Evolutionary conservation across 2,888 invertebrate genomes (phyloP).

Genomic region (Ichneumoninae sp.): DNA sequence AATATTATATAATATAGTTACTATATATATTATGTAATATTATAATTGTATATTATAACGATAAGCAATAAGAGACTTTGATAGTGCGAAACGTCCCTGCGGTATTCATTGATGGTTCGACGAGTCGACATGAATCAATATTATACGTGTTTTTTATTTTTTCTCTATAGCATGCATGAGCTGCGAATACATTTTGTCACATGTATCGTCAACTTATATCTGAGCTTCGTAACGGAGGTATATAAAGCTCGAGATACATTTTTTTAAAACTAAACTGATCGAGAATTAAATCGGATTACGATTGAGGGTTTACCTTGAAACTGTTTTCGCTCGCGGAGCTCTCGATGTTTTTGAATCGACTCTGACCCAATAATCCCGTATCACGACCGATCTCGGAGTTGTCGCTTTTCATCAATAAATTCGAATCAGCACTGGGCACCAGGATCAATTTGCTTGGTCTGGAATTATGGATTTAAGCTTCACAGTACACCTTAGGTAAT

Average conservation of each 20-base stretch:
- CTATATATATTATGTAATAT: too few relatives aligned
- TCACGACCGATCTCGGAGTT: conserved; percentile 23
- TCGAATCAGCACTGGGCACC: conserved; percentile 39
- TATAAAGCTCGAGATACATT: not conserved
- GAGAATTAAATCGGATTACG: not conserved
- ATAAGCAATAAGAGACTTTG: too few relatives aligned
- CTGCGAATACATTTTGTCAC: not conserved
- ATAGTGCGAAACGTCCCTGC: too few relatives aligned
- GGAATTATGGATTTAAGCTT: conserved; percentile 14
- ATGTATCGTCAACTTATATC: not conserved
- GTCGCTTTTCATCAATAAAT: conserved; percentile 41
- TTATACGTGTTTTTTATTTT: not conserved
- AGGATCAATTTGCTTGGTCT: conserved; percentile 46
- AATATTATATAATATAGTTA: too few relatives aligned
- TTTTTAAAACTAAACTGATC: conserved; percentile 7
- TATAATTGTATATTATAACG: too few relatives aligned
- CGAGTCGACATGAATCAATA: conserved; percentile 22
- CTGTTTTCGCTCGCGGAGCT: conserved; percentile 41
- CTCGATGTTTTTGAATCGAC: conserved; percentile 17
- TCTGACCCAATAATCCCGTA: not conserved
- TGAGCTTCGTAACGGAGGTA: not conserved
- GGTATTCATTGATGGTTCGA: too few relatives aligned
- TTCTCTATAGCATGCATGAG: not conserved
- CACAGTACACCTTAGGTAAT: not conserved
- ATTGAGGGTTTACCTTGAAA: conserved; percentile 45